Evolutionary conservation across 2,113 vertebrate species (phyloP).

Genomic region (Lampris incognitus): DNA sequence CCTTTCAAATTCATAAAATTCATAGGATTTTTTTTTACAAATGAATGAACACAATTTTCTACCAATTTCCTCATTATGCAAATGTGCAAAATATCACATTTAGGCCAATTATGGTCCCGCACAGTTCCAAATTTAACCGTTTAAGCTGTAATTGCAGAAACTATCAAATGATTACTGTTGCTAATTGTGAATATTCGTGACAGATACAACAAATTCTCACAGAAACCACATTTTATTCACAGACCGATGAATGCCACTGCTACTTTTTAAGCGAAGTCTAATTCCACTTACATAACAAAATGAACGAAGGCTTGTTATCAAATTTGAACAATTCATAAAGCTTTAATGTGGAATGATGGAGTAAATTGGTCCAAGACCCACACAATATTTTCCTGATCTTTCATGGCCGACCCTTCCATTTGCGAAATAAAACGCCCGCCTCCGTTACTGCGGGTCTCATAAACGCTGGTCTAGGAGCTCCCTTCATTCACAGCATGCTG

Average conservation of each 20-base stretch:
- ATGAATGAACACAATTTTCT: slow-evolving; percentile 99
- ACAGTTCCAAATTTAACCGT: slow-evolving; percentile 99
- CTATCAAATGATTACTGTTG: slow-evolving; percentile 99
- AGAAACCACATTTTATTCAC: slow-evolving; percentile 98
- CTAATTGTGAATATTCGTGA: slow-evolving; percentile 99
- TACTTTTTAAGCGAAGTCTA: slow-evolving; percentile 94
- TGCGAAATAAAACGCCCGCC: slow-evolving; percentile 83
- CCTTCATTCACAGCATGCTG: too few relatives aligned
- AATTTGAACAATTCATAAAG: slow-evolving; percentile 98
- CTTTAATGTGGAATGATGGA: slow-evolving; percentile 98
- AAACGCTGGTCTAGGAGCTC: slow-evolving; percentile 51
- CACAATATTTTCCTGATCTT: slow-evolving; percentile 93
- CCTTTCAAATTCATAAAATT: slow-evolving; percentile 99
- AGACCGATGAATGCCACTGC: slow-evolving; percentile 91
- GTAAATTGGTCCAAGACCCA: slow-evolving; percentile 96
- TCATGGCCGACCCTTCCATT: slow-evolving; percentile 87
- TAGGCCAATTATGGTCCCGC: slow-evolving; percentile 98
- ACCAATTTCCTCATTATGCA: slow-evolving; percentile 99
- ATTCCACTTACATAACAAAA: slow-evolving; percentile 97
- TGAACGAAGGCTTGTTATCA: slow-evolving; percentile 99
- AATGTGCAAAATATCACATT: slow-evolving; percentile 99
- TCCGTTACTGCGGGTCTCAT: slow-evolving; percentile 84
- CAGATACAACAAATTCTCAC: slow-evolving; percentile 99
- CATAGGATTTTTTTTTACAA: slow-evolving; percentile 92
- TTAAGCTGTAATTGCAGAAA: slow-evolving; percentile 99